Evolutionary conservation across 2,113 vertebrate genomes (phyloP), one percentile per base, ranked within the genome.

Genomic region (Dasypus novemcinctus): DNA sequence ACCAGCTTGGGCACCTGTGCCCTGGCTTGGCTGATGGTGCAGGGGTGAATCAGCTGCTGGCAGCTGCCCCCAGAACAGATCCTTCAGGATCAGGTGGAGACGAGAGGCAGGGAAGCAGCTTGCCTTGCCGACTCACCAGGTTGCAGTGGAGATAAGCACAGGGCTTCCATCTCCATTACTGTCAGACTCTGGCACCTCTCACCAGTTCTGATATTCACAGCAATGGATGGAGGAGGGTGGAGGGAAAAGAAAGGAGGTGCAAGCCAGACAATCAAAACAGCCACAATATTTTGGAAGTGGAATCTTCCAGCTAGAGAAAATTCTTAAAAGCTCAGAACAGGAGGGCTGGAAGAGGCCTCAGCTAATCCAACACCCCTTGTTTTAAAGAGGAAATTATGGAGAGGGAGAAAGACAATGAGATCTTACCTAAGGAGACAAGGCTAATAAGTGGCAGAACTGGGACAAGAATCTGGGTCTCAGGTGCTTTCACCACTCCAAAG

Each of bases 91-190:
- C 2, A 29, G 88, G 52, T 7, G 18, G 78, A 81, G 57, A 64
- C 7, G 0, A 64, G 57, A 85, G 69, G 27, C 59, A 25, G 52
- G 75, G 59, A 43, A 29, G 52, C 57, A 75, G 49, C 27, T 79
- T 36, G 13, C 61, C 76, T 79, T 0, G 1, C 52, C 36, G 31
- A 71, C 69, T 90, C 85, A 23, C 74, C n/a, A 11, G 41, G 41
- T 49, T 87, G 90, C 76, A 74, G 66, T 21, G 72, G 84, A 96
- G 90, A 95, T 61, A 93, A 41, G 63, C 17, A 66, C 74, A 89
- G n/a, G 68, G n/a, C 91, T 90, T 97, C 90, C 52, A 57, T 93
- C 92, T 91, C 95, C 49, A 64, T 86, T 75, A 87, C 75, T 88
- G 76, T 90, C 92, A 96, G 78, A 79, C 54, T 71, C 92, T 76